Conservation (phyloP, 2,797 vertebrate species). For the Hapalemur alaotrensis region DNA sequence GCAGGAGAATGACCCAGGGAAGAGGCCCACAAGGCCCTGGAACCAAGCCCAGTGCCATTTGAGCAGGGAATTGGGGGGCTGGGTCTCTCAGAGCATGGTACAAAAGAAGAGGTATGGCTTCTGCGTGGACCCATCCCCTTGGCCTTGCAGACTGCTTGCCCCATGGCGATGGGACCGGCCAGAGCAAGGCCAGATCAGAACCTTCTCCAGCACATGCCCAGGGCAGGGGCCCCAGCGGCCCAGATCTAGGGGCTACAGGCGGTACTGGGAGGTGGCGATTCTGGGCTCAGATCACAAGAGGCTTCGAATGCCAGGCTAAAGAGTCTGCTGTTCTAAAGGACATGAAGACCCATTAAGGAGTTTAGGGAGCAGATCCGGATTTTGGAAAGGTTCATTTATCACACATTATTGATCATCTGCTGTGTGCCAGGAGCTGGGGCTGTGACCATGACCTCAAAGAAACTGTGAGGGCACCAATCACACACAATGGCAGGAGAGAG, state of each 20-base stretch:
- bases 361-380: neutral
- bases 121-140: neutral
- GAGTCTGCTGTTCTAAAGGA: neutral
- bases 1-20: neutral
- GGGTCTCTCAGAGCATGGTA: neutral
- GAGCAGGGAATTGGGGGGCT: neutral
- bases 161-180: rapidly evolving
- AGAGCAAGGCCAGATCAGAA: neutral
- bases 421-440: neutral
- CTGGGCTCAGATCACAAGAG: neutral
- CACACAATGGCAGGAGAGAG: too few relatives aligned
- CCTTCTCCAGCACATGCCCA: neutral
- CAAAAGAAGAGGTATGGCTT: neutral
- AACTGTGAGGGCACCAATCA: neutral
- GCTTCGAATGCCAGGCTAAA: neutral
- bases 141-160: neutral
- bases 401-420: neutral
- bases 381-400: neutral
- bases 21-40: neutral
- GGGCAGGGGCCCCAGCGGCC: too few relatives aligned
- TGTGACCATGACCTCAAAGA: neutral
- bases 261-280: neutral
- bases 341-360: neutral
- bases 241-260: neutral
- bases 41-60: neutral